phyloP scores from a whole-genome alignment of 2,797 vertebrate species.

The Sebastes vulpes region DNA sequence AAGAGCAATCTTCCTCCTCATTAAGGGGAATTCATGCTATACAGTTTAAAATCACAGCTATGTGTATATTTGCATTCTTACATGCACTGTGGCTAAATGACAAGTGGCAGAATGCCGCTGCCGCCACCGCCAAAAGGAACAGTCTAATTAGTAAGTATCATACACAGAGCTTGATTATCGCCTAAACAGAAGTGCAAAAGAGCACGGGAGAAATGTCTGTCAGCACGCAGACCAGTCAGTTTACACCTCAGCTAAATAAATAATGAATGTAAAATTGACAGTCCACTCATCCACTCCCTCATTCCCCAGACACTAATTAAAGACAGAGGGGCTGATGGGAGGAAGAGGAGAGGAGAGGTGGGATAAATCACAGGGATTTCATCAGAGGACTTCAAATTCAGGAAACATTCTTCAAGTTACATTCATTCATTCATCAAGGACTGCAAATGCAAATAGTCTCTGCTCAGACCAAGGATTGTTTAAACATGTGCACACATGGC shows the following conservation, averaged over 20 bases:
- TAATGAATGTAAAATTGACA: constrained; percentile 86
- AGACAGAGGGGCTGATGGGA: constrained; percentile 74
- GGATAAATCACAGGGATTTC: constrained; percentile 77
- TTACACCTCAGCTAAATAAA: constrained; percentile 86
- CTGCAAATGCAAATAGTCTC: constrained; percentile 52
- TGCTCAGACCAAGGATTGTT: constrained; percentile 24
- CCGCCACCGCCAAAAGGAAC: constrained; percentile 53
- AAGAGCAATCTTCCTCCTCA: constrained; percentile 71
- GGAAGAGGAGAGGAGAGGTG: constrained; percentile 44
- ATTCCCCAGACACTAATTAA: constrained; percentile 89
- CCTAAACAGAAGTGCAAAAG: constrained; percentile 81
- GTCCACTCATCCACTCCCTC: constrained; percentile 84
- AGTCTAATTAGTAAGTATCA: constrained; percentile 83
- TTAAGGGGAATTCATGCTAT: constrained; percentile 74
- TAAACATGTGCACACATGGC: neutral
- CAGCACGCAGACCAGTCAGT: constrained; percentile 75
- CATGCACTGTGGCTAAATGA: constrained; percentile 72
- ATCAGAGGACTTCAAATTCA: constrained; percentile 71
- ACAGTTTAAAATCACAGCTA: constrained; percentile 63
- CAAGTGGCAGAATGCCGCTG: constrained; percentile 75
- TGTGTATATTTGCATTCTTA: constrained; percentile 78
- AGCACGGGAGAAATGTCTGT: constrained; percentile 81
- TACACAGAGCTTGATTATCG: constrained; percentile 80
- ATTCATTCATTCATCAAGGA: constrained; percentile 66
- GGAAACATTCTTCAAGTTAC: constrained; percentile 73